These are phyloP conservation scores for Trachurus trachurus DNA, from an alignment of 2,797 vertebrate genomes.

Conservation along the genomic window DNA sequence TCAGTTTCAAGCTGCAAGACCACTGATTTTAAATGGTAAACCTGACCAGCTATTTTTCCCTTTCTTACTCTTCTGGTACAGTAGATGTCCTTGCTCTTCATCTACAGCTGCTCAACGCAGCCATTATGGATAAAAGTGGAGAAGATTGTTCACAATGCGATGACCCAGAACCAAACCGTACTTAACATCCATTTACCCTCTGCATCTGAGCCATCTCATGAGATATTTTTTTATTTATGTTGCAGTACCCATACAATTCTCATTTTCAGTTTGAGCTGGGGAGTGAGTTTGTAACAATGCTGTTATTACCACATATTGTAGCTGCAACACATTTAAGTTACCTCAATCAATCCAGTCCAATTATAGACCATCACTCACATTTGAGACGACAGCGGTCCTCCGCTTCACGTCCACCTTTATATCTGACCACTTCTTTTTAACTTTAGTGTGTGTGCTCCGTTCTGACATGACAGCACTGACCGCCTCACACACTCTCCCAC, in stretches of 20 bases:
- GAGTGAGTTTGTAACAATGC: not conserved
- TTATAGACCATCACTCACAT: not conserved
- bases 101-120: not conserved
- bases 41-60: not conserved
- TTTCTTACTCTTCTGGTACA: not conserved
- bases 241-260: not conserved
- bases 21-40: not conserved
- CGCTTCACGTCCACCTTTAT: no score
- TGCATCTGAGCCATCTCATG: not conserved
- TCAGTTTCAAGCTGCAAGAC: constrained; percentile 3
- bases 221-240: not conserved
- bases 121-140: not conserved
- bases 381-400: no score
- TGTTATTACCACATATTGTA: not conserved
- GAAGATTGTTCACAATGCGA: not conserved
- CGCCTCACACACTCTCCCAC: no score
- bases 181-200: not conserved
- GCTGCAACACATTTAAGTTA: not conserved
- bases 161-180: not conserved
- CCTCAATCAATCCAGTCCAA: not conserved
- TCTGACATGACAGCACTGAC: no score
- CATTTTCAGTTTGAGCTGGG: not conserved
- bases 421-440: no score
- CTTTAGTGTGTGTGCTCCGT: no score
- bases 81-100: constrained; percentile 1